Evolutionary conservation across 2,888 invertebrate genomes (phyloP).

Genomic region (Tachystola acroxantha): DNA sequence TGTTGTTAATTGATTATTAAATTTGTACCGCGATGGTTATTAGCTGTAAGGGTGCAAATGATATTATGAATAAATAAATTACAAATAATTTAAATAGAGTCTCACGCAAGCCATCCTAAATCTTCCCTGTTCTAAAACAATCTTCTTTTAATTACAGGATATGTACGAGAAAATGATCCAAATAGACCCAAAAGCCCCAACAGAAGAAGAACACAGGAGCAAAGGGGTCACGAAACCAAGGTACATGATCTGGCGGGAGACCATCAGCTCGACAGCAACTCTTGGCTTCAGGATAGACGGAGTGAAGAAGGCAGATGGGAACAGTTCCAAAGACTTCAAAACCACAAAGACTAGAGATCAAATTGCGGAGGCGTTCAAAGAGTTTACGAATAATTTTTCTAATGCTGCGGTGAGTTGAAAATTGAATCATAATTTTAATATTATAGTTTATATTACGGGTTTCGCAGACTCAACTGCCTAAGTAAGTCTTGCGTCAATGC

Average conservation of each 20-base stretch:
- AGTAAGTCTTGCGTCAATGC: no score
- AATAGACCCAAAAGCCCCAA: constrained; percentile 92
- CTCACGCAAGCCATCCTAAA: no score
- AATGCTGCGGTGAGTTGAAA: constrained; percentile 84
- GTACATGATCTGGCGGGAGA: constrained; percentile 97
- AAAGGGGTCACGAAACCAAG: constrained; percentile 97
- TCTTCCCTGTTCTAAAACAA: no score
- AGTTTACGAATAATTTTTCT: constrained; percentile 88
- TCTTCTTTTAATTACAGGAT: constrained; percentile 79
- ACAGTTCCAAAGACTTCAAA: constrained; percentile 96
- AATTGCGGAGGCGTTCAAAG: constrained; percentile 87
- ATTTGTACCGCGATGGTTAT: no score
- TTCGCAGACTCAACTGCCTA: no score
- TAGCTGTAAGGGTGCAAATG: no score
- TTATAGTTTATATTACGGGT: no score
- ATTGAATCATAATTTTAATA: no score
- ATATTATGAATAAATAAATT: no score
- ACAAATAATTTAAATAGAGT: no score
- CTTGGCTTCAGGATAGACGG: constrained; percentile 98
- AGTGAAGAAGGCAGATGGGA: constrained; percentile 91
- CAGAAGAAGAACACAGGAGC: constrained; percentile 91
- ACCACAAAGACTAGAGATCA: constrained; percentile 92
- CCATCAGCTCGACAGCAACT: constrained; percentile 97
- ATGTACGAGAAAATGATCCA: constrained; percentile 99
- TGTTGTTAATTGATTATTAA: no score